Percentiles rank a stretch among this genome's conserved stretches.
Conservation (phyloP, 2,888 invertebrate genomes). For the Ectemnius cavifrons region DNA sequence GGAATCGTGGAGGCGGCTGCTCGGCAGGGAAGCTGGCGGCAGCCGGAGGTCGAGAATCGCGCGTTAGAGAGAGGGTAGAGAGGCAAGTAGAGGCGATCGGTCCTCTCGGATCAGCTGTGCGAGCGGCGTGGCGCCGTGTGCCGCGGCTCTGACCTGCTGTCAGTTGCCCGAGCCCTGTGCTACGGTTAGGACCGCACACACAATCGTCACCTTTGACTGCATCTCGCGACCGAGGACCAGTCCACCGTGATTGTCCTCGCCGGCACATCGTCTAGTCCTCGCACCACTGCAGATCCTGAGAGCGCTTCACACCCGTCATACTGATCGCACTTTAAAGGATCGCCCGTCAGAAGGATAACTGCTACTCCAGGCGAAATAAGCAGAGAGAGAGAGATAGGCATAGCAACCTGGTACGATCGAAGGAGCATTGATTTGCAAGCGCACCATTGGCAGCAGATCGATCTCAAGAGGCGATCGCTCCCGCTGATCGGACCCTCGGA, state of each 20-base stretch:
- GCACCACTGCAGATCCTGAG: background rate
- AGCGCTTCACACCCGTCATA: background rate
- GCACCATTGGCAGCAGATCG: background rate
- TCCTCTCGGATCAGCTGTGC: slow-evolving; percentile 71
- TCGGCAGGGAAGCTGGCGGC: slow-evolving; percentile 33
- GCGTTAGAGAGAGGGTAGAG: slow-evolving; percentile 62
- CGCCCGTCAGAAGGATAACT: background rate
- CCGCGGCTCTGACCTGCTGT: slow-evolving; percentile 75
- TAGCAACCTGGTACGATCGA: background rate
- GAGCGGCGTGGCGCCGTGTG: slow-evolving; percentile 71
- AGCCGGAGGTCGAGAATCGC: slow-evolving; percentile 54
- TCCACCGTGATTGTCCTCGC: slow-evolving; percentile 2
- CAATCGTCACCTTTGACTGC: slow-evolving; percentile 59
- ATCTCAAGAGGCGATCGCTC: slow-evolving; percentile 12
- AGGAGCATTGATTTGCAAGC: slow-evolving; percentile 7
- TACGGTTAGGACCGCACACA: slow-evolving; percentile 75
- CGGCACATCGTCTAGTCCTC: slow-evolving; percentile 33
- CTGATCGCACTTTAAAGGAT: background rate
- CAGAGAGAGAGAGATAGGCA: slow-evolving; percentile 18
- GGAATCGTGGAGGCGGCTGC: background rate
- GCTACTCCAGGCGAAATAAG: background rate
- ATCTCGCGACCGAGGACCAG: slow-evolving; percentile 13
- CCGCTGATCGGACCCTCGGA: slow-evolving; percentile 13
- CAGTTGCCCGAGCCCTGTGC: slow-evolving; percentile 78
- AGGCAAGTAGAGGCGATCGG: slow-evolving; percentile 62